These are phyloP conservation scores for Drosophila longiperda DNA, from an alignment of 2,888 invertebrate genomes.

Conservation along the genomic window DNA sequence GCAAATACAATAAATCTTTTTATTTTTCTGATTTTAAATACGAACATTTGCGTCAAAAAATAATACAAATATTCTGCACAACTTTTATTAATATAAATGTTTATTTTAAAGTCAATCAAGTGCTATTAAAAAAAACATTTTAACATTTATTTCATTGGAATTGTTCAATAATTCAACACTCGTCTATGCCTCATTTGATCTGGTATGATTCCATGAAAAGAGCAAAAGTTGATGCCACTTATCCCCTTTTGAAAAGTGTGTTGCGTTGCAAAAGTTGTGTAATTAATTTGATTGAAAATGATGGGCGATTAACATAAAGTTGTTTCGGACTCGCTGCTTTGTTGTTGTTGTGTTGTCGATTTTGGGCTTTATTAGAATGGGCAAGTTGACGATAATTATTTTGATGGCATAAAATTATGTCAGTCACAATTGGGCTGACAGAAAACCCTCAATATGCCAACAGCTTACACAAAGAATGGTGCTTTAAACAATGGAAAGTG, in stretches of 20 bases:
- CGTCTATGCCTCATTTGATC: conserved; percentile 3
- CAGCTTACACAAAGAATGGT: background rate
- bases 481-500: conserved; percentile 8
- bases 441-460: conserved; percentile 8
- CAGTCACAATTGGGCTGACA: conserved; percentile 15
- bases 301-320: conserved; percentile 57
- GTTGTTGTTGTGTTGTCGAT: conserved; percentile 10
- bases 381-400: conserved; percentile 30
- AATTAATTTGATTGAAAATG: conserved; percentile 70
- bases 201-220: background rate
- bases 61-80: conserved; percentile 25
- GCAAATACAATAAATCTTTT: conserved; percentile 25
- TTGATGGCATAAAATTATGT: conserved; percentile 22
- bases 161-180: conserved; percentile 28
- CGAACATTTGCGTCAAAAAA: conserved; percentile 2
- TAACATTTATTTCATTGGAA: conserved; percentile 3
- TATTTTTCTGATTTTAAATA: background rate
- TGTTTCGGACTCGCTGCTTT: conserved; percentile 7
- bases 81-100: background rate
- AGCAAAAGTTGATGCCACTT: conserved; percentile 14
- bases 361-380: conserved; percentile 14
- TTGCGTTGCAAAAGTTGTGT: conserved; percentile 28
- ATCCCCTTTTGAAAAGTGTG: background rate
- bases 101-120: background rate
- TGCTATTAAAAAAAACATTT: conserved; percentile 1